These are phyloP conservation scores for Neomorphus geoffroyi DNA, from an alignment of 2,797 vertebrate genomes.

Conservation along the genomic window DNA sequence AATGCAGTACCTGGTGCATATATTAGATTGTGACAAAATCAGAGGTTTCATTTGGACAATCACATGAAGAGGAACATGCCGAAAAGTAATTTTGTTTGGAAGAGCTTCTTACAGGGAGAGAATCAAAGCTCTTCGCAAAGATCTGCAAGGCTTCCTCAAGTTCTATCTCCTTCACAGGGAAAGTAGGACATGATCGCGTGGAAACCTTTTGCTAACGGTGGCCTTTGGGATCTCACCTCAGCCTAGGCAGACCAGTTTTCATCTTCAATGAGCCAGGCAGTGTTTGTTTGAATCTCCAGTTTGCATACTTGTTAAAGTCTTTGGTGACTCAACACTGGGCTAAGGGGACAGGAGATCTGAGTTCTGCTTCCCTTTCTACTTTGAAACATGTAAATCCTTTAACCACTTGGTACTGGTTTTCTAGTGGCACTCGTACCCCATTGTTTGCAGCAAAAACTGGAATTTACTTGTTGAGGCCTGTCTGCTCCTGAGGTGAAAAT, in stretches of 20 bases:
- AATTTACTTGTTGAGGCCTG: neutral
- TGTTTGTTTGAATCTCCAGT: neutral
- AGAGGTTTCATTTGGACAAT: neutral
- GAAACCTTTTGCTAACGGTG: neutral
- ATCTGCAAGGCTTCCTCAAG: neutral
- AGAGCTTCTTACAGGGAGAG: neutral
- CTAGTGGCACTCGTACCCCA: neutral
- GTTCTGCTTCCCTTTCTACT: neutral
- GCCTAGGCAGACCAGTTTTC: neutral
- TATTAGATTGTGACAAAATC: conserved; percentile 15
- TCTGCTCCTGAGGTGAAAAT: neutral
- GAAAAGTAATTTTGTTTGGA: neutral
- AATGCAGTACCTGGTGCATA: neutral
- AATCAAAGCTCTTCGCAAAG: neutral
- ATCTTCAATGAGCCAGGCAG: neutral
- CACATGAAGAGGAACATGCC: neutral
- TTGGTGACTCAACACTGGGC: neutral
- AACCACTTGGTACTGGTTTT: neutral
- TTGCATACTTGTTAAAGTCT: neutral
- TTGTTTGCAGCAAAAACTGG: neutral
- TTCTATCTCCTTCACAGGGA: neutral
- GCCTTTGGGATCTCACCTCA: neutral
- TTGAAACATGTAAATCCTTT: neutral
- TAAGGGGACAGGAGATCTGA: neutral
- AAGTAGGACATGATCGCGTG: neutral